phyloP scores from a whole-genome alignment of 2,113 vertebrate species.

The Neopipo cinnamomea region DNA sequence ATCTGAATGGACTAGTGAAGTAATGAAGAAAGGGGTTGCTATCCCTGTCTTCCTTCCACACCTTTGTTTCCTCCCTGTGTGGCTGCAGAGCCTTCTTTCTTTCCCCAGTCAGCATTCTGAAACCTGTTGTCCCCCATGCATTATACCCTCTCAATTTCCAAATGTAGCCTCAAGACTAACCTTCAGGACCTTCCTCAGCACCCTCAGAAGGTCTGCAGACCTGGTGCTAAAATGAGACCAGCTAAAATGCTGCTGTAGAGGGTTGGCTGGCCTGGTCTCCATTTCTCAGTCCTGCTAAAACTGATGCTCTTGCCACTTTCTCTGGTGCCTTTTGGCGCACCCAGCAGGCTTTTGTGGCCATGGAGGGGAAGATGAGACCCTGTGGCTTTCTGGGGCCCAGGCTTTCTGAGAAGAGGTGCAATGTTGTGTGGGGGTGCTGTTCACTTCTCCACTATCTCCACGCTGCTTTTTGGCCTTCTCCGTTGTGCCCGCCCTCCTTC shows the following conservation, averaged over 20 bases:
- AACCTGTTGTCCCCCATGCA: neutral
- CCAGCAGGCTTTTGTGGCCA: neutral
- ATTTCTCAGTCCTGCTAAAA: neutral
- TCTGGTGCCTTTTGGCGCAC: neutral
- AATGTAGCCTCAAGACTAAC: neutral
- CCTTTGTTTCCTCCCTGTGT: neutral
- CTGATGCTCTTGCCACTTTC: neutral
- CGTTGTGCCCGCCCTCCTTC: neutral
- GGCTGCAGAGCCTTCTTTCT: neutral
- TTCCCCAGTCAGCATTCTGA: neutral
- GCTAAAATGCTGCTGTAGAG: fast-evolving
- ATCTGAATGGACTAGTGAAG: neutral
- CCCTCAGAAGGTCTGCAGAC: neutral
- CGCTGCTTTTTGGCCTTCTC: neutral
- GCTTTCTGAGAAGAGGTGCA: neutral
- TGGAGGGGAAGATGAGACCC: neutral
- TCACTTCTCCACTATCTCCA: neutral
- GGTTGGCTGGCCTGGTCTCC: neutral
- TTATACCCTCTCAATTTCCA: neutral
- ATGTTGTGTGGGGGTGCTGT: neutral
- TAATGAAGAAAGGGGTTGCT: neutral
- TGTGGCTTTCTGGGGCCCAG: fast-evolving
- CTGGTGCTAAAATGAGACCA: neutral
- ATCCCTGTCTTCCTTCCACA: neutral
- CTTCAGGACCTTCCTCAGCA: neutral